A percentile compares a stretch with the other conserved stretches of the same genome.
These are phyloP conservation scores for Ellobius talpinus DNA, from an alignment of 2,113 vertebrate genomes.

Conservation along the genomic window DNA sequence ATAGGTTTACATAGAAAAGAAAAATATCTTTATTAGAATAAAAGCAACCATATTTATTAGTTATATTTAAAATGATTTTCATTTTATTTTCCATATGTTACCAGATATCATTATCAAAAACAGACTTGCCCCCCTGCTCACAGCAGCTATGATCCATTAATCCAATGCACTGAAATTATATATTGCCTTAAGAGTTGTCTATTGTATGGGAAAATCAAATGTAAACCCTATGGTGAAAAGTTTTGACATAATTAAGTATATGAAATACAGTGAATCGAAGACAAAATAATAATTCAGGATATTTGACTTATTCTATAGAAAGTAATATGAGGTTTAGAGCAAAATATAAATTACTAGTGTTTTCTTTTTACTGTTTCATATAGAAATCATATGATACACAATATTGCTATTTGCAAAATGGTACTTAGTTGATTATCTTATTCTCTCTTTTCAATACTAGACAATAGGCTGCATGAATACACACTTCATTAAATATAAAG, in stretches of 20 bases:
- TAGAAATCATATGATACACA: not conserved
- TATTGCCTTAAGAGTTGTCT: slow-evolving; percentile 82
- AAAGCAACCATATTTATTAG: slow-evolving; percentile 41
- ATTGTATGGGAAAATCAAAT: slow-evolving; percentile 81
- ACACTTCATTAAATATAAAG: not conserved
- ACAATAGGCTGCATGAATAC: not conserved
- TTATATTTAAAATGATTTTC: slow-evolving; percentile 67
- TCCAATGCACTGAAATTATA: slow-evolving; percentile 86
- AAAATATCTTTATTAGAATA: slow-evolving; percentile 7
- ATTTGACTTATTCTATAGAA: slow-evolving; percentile 30
- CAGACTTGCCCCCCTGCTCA: slow-evolving; percentile 80
- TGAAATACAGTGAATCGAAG: slow-evolving; percentile 70
- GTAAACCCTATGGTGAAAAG: slow-evolving; percentile 81
- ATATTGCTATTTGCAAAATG: not conserved
- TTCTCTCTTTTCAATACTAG: not conserved
- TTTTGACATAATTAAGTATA: slow-evolving; percentile 79
- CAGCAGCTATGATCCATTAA: slow-evolving; percentile 85
- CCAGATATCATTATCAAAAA: slow-evolving; percentile 77
- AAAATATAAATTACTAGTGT: not conserved
- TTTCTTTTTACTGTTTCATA: not conserved
- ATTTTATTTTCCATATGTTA: slow-evolving; percentile 77
- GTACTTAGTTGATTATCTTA: not conserved
- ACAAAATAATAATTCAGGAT: slow-evolving; percentile 7
- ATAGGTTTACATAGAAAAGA: not conserved
- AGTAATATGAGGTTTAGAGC: not conserved